Evolutionary conservation across 2,888 invertebrate species (phyloP).

Genomic region (Sturmia bella): DNA sequence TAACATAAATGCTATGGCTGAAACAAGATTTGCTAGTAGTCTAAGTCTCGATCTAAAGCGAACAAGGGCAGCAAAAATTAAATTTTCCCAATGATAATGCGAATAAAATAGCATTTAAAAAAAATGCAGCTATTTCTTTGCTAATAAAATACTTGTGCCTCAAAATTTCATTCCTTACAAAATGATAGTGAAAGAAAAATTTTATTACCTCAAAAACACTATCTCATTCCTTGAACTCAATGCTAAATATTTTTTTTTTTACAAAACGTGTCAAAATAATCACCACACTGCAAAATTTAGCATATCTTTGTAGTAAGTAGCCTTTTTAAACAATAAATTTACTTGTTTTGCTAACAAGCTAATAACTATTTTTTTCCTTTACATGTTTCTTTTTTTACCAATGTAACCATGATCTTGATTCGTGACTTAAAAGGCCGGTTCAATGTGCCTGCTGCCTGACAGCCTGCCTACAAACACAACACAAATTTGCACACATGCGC

Average conservation of each 20-base stretch:
- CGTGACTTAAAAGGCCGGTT: constrained; percentile 72
- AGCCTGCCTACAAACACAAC: constrained; percentile 20
- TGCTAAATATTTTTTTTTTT: neutral
- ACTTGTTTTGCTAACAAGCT: constrained; percentile 27
- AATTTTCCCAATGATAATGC: too few species aligned
- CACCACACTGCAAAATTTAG: constrained; percentile 8
- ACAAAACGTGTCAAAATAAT: neutral
- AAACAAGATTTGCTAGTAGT: too few species aligned
- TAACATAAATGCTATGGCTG: too few species aligned
- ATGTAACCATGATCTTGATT: constrained; percentile 74
- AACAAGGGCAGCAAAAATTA: too few species aligned
- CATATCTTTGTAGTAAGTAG: neutral
- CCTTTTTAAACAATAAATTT: constrained; percentile 25
- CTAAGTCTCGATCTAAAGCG: too few species aligned
- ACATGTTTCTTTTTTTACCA: constrained; percentile 9
- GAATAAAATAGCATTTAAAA: too few species aligned
- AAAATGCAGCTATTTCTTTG: too few species aligned
- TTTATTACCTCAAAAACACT: too few species aligned
- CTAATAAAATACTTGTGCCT: too few species aligned
- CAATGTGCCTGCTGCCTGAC: constrained; percentile 59
- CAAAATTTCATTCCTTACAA: neutral
- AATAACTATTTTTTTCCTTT: constrained; percentile 28
- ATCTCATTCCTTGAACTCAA: neutral
- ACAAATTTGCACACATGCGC: neutral
- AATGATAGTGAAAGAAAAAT: too few species aligned